Evolutionary conservation across 2,888 invertebrate species (phyloP).

Genomic region (Chrysina gloriosa): DNA sequence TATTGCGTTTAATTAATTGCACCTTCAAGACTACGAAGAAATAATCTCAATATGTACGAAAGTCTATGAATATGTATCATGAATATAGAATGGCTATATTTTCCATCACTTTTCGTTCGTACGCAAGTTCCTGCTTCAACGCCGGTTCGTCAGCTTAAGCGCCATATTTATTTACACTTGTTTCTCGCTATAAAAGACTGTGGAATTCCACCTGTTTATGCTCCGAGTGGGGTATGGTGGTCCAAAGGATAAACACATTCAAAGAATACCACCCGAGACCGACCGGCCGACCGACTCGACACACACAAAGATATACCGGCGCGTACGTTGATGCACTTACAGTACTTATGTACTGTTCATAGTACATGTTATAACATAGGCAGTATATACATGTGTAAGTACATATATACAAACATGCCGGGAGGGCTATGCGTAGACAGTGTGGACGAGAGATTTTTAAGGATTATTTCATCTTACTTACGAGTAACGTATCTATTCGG

Average conservation of each 20-base stretch:
- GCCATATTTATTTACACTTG: constrained; percentile 43
- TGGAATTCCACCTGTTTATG: constrained; percentile 44
- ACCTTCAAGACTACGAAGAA: too few relatives aligned
- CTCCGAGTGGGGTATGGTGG: constrained; percentile 39
- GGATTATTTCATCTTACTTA: too few relatives aligned
- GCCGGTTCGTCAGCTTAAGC: constrained; percentile 18
- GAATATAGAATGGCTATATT: too few relatives aligned
- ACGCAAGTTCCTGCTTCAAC: constrained; percentile 19
- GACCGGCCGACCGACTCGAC: not conserved
- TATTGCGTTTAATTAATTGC: too few relatives aligned
- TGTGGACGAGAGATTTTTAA: too few relatives aligned
- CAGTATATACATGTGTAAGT: not conserved
- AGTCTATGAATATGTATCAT: too few relatives aligned
- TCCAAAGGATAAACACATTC: constrained; percentile 38
- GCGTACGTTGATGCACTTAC: not conserved
- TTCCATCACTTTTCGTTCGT: too few relatives aligned
- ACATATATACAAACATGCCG: too few relatives aligned
- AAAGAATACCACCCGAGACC: constrained; percentile 29
- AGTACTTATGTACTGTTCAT: not conserved
- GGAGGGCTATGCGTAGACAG: too few relatives aligned
- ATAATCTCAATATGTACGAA: too few relatives aligned
- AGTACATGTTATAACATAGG: not conserved
- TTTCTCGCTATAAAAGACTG: constrained; percentile 38
- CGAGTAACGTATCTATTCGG: too few relatives aligned
- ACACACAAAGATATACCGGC: not conserved